A percentile compares a stretch with the other conserved stretches of the same genome.
phyloP scores from a whole-genome alignment of 2,888 invertebrate genomes.

The Opisthograptis luteolata region DNA sequence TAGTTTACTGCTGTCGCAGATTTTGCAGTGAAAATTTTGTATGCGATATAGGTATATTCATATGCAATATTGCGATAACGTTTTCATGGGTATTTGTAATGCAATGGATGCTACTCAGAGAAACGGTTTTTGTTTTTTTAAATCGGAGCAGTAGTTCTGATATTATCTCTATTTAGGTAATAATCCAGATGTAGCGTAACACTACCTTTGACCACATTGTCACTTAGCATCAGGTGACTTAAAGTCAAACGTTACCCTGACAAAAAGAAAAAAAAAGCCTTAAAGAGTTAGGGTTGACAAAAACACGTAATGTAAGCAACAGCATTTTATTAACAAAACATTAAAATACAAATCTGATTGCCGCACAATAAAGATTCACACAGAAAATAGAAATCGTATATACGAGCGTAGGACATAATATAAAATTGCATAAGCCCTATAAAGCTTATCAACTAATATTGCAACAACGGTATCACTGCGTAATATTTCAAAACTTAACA shows the following conservation, averaged over 20 bases:
- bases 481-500: slow-evolving; percentile 49
- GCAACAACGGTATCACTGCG: slow-evolving; percentile 82
- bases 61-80: slow-evolving; percentile 19
- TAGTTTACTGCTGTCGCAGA: slow-evolving; percentile 21
- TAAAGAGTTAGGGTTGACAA: slow-evolving; percentile 33
- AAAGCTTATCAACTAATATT: slow-evolving; percentile 77
- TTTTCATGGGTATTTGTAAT: no score
- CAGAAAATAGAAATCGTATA: slow-evolving; percentile 50
- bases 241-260: no score
- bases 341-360: slow-evolving; percentile 53
- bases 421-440: slow-evolving; percentile 52
- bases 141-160: no score
- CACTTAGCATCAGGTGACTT: no score
- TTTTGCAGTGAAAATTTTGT: slow-evolving; percentile 3
- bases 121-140: no score
- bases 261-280: no score
- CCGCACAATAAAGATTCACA: slow-evolving; percentile 48
- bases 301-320: slow-evolving; percentile 68
- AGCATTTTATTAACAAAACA: slow-evolving; percentile 77
- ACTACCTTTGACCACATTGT: no score
- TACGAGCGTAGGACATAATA: slow-evolving; percentile 33
- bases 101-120: no score
- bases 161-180: no score
- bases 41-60: slow-evolving; percentile 14
- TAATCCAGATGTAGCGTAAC: no score